phyloP scores from a whole-genome alignment of 1,140 invertebrate species.

The Dufourea novaeangliae region DNA sequence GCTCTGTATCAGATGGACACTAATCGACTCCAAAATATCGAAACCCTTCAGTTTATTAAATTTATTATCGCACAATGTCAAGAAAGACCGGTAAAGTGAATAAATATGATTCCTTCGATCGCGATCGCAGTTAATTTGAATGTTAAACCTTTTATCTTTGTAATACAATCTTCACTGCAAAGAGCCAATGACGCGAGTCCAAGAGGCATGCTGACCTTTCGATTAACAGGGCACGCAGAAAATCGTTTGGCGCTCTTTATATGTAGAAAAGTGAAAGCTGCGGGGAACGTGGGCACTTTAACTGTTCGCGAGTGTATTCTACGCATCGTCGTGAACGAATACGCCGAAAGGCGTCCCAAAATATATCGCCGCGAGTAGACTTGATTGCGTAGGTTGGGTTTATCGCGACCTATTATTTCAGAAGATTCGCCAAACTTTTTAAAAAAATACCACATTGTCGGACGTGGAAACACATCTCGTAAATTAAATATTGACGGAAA shows the following conservation, averaged over 20 bases:
- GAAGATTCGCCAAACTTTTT: too few relatives aligned
- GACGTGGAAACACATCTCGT: background rate
- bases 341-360: background rate
- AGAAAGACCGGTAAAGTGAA: too few relatives aligned
- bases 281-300: background rate
- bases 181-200: background rate
- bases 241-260: conserved; percentile 21
- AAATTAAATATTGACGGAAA: background rate
- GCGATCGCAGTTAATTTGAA: too few relatives aligned
- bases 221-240: background rate
- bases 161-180: too few relatives aligned
- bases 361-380: background rate
- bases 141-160: too few relatives aligned
- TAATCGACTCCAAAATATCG: too few relatives aligned
- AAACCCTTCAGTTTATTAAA: too few relatives aligned
- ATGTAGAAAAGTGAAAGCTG: conserved; percentile 39
- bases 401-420: background rate
- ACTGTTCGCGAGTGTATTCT: background rate
- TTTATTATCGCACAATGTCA: too few relatives aligned
- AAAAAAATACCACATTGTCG: too few relatives aligned
- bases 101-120: too few relatives aligned
- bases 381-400: background rate
- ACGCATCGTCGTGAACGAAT: background rate
- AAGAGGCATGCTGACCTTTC: conserved; percentile 2
- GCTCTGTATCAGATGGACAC: too few relatives aligned